These are phyloP conservation scores for Spodoptera picta DNA, from an alignment of 2,888 invertebrate species.

Conservation along the genomic window DNA sequence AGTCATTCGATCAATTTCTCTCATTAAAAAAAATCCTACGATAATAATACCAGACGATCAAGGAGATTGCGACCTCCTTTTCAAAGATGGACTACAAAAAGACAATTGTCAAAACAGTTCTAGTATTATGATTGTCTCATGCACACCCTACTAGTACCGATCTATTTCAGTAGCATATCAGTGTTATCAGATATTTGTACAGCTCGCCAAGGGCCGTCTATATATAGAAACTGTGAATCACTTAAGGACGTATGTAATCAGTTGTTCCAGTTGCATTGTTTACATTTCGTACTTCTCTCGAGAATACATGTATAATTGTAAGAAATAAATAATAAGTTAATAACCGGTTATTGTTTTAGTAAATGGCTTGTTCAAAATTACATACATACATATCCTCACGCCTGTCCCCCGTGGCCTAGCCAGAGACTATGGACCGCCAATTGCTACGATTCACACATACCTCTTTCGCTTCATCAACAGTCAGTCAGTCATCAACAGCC, in stretches of 20 bases:
- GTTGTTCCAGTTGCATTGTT: constrained; percentile 46
- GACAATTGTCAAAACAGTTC: no score
- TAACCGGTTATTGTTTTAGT: constrained; percentile 20
- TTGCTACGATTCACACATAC: no score
- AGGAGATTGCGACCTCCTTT: no score
- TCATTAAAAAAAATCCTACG: no score
- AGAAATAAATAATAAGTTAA: constrained; percentile 19
- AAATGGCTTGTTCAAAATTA: not conserved
- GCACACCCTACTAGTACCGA: constrained; percentile 28
- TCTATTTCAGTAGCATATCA: constrained; percentile 52
- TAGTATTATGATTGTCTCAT: not conserved
- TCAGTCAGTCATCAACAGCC: no score
- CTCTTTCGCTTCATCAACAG: no score
- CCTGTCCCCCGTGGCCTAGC: no score
- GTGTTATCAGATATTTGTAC: constrained; percentile 47
- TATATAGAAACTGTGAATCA: constrained; percentile 51
- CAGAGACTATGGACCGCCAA: no score
- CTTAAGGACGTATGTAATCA: constrained; percentile 47
- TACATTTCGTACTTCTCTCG: constrained; percentile 9
- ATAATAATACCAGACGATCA: no score
- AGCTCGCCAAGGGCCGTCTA: constrained; percentile 51
- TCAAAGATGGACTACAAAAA: no score
- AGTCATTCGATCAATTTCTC: no score
- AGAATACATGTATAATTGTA: constrained; percentile 24
- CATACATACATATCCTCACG: no score